Percentiles rank a stretch among this genome's conserved stretches.
Evolutionary conservation across 1,140 invertebrate species (phyloP).

Genomic region (Zaprionus tsacasi): DNA sequence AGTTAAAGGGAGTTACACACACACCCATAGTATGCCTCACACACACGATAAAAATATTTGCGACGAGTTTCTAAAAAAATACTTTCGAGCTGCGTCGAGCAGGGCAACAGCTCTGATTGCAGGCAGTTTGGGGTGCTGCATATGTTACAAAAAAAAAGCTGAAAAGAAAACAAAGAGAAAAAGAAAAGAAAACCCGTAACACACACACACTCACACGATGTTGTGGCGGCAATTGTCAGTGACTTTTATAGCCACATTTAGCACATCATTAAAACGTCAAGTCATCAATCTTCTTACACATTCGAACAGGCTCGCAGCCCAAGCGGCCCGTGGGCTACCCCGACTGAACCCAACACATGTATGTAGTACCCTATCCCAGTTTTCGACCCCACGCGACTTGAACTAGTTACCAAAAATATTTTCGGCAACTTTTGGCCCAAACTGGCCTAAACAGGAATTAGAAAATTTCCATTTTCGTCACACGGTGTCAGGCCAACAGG

Average conservation of each 20-base stretch:
- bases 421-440: constrained; percentile 33
- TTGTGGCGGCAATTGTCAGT: constrained; percentile 44
- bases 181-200: constrained; percentile 19
- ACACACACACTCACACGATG: background rate
- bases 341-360: constrained; percentile 8
- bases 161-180: constrained; percentile 24
- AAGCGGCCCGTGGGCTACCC: constrained; percentile 22
- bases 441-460: constrained; percentile 59
- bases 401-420: background rate
- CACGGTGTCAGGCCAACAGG: constrained; percentile 77
- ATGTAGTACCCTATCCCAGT: background rate
- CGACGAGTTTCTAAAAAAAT: constrained; percentile 72
- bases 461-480: constrained; percentile 84
- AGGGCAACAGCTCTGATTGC: constrained; percentile 58
- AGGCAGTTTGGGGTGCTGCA: constrained; percentile 50
- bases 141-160: constrained; percentile 5
- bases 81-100: constrained; percentile 63
- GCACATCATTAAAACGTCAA: constrained; percentile 84
- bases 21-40: background rate
- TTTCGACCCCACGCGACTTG: constrained; percentile 6
- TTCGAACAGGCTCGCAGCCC: constrained; percentile 80
- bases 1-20: constrained; percentile 10
- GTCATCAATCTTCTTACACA: constrained; percentile 84
- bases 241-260: constrained; percentile 79
- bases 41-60: constrained; percentile 9